Conservation (phyloP, 2,888 invertebrate species). For the Cloeon dipterum region DNA sequence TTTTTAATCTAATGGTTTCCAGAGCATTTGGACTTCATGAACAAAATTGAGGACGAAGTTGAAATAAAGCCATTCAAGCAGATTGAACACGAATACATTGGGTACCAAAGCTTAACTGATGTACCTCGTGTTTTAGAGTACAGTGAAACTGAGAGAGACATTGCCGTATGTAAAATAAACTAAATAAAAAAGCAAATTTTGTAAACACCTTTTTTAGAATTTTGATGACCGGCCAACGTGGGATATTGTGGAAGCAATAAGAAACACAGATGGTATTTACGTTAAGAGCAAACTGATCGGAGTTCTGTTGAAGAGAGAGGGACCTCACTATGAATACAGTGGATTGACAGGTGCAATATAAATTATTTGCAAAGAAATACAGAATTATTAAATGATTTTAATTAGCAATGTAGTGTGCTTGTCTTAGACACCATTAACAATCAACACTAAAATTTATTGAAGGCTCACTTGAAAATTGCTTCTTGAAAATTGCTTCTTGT, state of each 20-base stretch:
- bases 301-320: slow-evolving; percentile 57
- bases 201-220: not conserved
- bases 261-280: slow-evolving; percentile 45
- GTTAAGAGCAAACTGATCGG: slow-evolving; percentile 68
- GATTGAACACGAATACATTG: slow-evolving; percentile 74
- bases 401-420: too few species aligned
- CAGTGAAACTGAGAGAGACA: slow-evolving; percentile 28
- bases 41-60: slow-evolving; percentile 40
- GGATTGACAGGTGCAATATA: slow-evolving; percentile 22
- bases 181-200: not conserved
- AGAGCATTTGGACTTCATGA: slow-evolving; percentile 96
- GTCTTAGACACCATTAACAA: not conserved
- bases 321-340: slow-evolving; percentile 50
- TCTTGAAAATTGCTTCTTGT: not conserved
- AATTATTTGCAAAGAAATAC: too few species aligned
- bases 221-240: slow-evolving; percentile 39
- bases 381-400: not conserved
- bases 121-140: slow-evolving; percentile 64
- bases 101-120: slow-evolving; percentile 88
- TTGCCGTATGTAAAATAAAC: slow-evolving; percentile 22
- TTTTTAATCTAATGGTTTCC: slow-evolving; percentile 9
- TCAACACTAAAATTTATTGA: not conserved
- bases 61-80: slow-evolving; percentile 69
- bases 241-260: slow-evolving; percentile 50
- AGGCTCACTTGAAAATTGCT: not conserved